Evolutionary conservation across 2,113 vertebrate species (phyloP).

Genomic region (Psammodynastes pulverulentus): DNA sequence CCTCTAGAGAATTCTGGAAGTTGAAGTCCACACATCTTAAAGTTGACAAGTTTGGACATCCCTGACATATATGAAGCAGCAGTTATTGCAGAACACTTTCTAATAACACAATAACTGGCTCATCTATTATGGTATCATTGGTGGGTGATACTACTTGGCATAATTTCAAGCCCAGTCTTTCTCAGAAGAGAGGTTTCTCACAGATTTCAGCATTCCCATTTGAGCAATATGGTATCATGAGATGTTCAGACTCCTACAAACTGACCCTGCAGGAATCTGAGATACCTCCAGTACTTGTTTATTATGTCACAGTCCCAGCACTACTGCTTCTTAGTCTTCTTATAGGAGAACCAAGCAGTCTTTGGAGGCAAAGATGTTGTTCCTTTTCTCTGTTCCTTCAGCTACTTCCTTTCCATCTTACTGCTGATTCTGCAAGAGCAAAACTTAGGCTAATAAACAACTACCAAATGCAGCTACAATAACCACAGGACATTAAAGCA

Average conservation of each 20-base stretch:
- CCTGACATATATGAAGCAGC: background rate
- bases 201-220: background rate
- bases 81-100: background rate
- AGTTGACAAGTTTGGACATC: background rate
- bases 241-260: background rate
- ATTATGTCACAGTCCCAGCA: background rate
- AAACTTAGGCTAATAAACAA: background rate
- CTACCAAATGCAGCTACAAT: constrained; percentile 17
- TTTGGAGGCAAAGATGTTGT: background rate
- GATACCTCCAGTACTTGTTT: background rate
- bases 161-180: background rate
- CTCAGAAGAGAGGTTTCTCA: background rate
- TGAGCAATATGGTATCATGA: background rate
- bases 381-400: constrained; percentile 16
- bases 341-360: background rate
- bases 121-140: background rate
- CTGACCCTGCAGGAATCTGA: background rate
- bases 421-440: constrained; percentile 2
- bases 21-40: background rate
- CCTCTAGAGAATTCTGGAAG: background rate
- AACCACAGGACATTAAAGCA: constrained; percentile 22
- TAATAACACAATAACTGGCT: background rate
- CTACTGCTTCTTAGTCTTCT: background rate
- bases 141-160: background rate
- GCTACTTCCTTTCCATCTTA: background rate